Evolutionary conservation across 2,113 vertebrate species (phyloP), one percentile per base, ranked within the genome.

Genomic region (Lota lota): DNA sequence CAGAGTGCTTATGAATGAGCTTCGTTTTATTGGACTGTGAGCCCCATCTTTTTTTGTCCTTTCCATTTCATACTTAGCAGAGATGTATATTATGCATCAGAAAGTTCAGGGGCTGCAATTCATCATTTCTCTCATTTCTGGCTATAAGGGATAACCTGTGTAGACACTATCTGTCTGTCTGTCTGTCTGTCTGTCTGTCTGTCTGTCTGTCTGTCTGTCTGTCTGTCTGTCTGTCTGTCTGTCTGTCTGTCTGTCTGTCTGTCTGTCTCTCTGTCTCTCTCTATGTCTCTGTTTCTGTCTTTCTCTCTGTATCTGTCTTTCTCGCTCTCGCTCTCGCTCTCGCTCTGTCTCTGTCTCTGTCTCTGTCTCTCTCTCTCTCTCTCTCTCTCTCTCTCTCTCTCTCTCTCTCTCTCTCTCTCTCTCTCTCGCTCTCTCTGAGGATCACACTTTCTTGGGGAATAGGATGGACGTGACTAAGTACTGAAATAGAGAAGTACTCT

Each of bases 41-140:
- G 36, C 36, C 18, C 33, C 8, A 20, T 50, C 20, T 53, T 36
- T 22, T 12, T 58, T 5, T 54, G 33, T n/a, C 33, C 15, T 36
- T 16, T 22, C 63, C 19, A 65, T 12, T 65, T 53, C 47, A 53
- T 17, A 21, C 63, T 51, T 20, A 2, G n/a, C 18, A 18, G 18
- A 64, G 40, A 22, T 53, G 63, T 22, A 65, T 19, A 51, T 51
- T 65, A 53, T 15, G 47, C 47, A 51, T 53, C 20, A 53, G 40
- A 16, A 22, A 53, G 36, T 22, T 51, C 21, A 51, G 40, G 20
- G 50, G 61, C 16, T 16, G 53, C 53, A 36, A n/a, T 28, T 36
- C 5, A 63, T 63, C 17, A 18, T 3, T 14, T 22, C 19, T 65
- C 47, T 22, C 47, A 51, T 53, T 53, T 64, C 21, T 65, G 63